Conservation (phyloP, 2,888 invertebrate species). For the Blastobasis lacticolella region DNA sequence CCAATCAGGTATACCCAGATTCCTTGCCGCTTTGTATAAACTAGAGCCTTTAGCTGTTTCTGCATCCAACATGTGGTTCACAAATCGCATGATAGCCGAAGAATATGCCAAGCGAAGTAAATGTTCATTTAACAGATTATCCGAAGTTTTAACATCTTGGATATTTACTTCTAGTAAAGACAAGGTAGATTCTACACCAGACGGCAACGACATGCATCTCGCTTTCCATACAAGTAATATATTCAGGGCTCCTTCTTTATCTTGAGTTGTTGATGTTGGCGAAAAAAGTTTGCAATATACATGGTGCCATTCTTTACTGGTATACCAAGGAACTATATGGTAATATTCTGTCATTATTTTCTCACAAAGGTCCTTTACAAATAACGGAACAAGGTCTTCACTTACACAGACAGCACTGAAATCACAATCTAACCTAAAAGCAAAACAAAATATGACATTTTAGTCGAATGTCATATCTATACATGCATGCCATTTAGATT, state of each 20-base stretch:
- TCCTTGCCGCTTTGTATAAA: conserved; percentile 74
- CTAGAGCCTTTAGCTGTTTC: conserved; percentile 68
- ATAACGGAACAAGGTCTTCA: no score
- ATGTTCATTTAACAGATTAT: conserved; percentile 42
- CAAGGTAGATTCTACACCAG: conserved; percentile 77
- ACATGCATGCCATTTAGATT: no score
- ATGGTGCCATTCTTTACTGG: conserved; percentile 66
- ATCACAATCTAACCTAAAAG: no score
- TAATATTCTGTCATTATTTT: conserved; percentile 37
- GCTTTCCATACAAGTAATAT: conserved; percentile 74
- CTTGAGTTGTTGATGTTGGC: conserved; percentile 24
- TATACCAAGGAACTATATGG: conserved; percentile 59
- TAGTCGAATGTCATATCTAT: no score
- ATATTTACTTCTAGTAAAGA: conserved; percentile 69
- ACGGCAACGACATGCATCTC: conserved; percentile 69
- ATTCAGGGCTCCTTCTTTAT: conserved; percentile 56
- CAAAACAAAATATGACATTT: no score
- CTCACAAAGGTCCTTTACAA: background rate
- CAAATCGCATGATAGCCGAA: conserved; percentile 77
- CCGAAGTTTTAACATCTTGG: conserved; percentile 36
- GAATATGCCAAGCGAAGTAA: conserved; percentile 75
- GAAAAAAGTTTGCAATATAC: conserved; percentile 64
- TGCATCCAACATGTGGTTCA: conserved; percentile 76
- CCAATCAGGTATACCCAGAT: conserved; percentile 84
- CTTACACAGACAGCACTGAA: no score